Conservation (phyloP, 2,113 vertebrate species). For the Chaetodon auriga region DNA sequence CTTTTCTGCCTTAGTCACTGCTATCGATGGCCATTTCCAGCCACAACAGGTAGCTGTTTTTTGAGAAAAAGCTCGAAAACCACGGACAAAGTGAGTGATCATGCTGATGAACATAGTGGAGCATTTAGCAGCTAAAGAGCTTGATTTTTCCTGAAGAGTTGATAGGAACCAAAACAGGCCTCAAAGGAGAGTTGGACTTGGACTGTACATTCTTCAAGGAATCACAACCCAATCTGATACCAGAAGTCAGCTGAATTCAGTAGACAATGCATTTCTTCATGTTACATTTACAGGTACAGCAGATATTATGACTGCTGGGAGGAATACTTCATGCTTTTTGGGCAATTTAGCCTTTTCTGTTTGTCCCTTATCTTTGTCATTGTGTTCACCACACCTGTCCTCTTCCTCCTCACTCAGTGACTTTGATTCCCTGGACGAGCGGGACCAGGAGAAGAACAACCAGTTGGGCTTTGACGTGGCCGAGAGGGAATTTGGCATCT, state of each 20-base stretch:
- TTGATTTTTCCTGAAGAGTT: neutral
- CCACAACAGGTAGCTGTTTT: neutral
- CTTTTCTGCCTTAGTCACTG: neutral
- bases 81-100: neutral
- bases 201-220: neutral
- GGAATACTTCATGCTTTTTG: neutral
- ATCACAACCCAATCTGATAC: neutral
- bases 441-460: conserved; percentile 93
- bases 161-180: neutral
- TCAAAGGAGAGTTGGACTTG: neutral
- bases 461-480: conserved; percentile 95
- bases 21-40: neutral
- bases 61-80: neutral
- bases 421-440: conserved; percentile 94
- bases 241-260: neutral
- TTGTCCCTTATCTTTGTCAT: neutral
- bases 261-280: neutral
- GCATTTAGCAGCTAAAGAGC: neutral
- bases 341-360: neutral
- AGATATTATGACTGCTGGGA: neutral
- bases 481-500: conserved; percentile 96
- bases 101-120: neutral
- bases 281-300: neutral
- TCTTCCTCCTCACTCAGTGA: conserved; percentile 83
- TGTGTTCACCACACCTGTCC: neutral